These are phyloP conservation scores for Polydrusus pterygomalis DNA, from an alignment of 2,888 invertebrate genomes.

Conservation along the genomic window DNA sequence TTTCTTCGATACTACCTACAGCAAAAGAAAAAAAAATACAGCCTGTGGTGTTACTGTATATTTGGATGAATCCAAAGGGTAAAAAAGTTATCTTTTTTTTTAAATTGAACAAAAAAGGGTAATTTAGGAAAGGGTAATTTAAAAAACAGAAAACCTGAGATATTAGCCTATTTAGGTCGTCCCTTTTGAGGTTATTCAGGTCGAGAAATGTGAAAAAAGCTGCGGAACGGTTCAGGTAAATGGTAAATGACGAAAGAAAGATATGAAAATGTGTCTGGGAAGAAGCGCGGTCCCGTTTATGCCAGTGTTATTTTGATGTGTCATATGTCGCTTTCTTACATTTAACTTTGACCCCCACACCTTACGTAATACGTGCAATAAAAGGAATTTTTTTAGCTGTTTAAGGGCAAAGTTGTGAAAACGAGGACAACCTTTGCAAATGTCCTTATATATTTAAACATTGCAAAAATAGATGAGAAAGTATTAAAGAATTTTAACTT, in stretches of 20 bases:
- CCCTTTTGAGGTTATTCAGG: slow-evolving; percentile 37
- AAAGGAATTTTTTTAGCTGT: slow-evolving; percentile 11
- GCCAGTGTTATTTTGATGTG: slow-evolving; percentile 14
- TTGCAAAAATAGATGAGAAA: neutral
- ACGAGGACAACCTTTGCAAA: neutral
- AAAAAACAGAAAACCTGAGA: slow-evolving; percentile 24
- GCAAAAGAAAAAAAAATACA: neutral
- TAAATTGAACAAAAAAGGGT: slow-evolving; percentile 19
- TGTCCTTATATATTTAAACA: neutral
- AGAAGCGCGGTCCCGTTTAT: slow-evolving; percentile 20
- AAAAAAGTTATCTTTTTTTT: slow-evolving; percentile 12
- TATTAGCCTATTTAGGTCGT: slow-evolving; percentile 33
- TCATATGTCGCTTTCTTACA: slow-evolving; percentile 26
- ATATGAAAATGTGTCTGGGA: slow-evolving; percentile 31
- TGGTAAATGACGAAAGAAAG: slow-evolving; percentile 37
- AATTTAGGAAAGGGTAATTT: slow-evolving; percentile 17
- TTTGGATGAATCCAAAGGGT: neutral
- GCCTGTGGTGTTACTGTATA: neutral
- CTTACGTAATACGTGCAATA: slow-evolving; percentile 1
- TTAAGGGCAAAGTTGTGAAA: neutral
- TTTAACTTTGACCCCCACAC: slow-evolving; percentile 16
- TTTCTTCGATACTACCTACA: no score
- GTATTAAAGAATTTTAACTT: neutral
- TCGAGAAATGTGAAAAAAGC: slow-evolving; percentile 35
- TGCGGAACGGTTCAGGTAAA: slow-evolving; percentile 38